Base-by-base conservation (phyloP, 2,797 vertebrate species). In the Crypturellus tataupa region DNA sequence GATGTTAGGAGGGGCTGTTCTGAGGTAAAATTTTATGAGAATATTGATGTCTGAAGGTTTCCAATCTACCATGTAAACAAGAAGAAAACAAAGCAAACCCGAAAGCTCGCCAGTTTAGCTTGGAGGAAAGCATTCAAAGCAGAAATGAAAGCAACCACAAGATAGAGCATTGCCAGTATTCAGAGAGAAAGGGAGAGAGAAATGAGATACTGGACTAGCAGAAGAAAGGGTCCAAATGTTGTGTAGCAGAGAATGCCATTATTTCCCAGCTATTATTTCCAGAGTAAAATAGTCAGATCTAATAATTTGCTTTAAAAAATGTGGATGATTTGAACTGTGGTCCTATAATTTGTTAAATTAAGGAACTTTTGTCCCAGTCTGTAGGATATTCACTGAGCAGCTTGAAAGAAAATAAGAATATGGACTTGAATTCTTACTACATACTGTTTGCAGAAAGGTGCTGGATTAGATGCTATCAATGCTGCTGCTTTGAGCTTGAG, bases 41-140 rank as follows among this genome's bases (percentile, higher is more conserved):
- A 90, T 90, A 91, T 82, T 85, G 71, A 90, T 93, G 86, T 96
- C 94, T 95, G 96, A 84, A 94, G 93, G 81, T 96, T 96, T 96
- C 95, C 78, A 90, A 62, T 93, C 62, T 80, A 85, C 58, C 53
- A 53, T 58, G 93, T 90, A 59, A 94, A 88, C 29, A 55, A 88
- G 93, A 96, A 87, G 58, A 94, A 92, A 95, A 95, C 85, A 94
- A 89, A 79, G 56, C 80, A 85, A 94, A 96, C 75, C 84, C 78
- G 90, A 97, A 93, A 94, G 85, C 82, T 70, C 69, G 64, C 7
- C 87, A 84, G 60, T 94, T 94, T 92, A 85, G 94, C 95, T 95
- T 80, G 93, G 79, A 93, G 95, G 94, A 80, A 87, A 91, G 76
- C 46, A 55, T 95, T 95, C 90, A 95, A 93, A 94, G 86, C 58